These are phyloP conservation scores for Sarcophaga variegata DNA, from an alignment of 2,888 invertebrate genomes.

Conservation along the genomic window DNA sequence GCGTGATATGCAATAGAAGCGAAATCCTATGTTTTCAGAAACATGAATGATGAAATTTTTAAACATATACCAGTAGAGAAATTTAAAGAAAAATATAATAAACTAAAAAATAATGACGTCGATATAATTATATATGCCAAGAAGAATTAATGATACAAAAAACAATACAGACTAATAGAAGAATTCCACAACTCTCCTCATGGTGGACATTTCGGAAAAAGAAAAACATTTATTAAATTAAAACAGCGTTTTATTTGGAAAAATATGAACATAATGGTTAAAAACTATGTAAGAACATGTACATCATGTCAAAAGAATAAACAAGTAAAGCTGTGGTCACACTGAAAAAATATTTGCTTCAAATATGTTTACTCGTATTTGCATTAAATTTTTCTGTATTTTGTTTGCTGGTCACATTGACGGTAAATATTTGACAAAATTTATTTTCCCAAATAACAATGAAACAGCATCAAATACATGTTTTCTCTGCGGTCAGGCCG, in stretches of 20 bases:
- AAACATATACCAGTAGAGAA: constrained; percentile 6
- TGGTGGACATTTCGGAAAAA: constrained; percentile 13
- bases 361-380: too few relatives aligned
- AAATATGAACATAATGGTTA: constrained; percentile 24
- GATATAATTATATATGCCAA: constrained; percentile 24
- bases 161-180: constrained; percentile 4
- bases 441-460: too few relatives aligned
- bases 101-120: constrained; percentile 3
- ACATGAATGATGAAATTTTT: not conserved
- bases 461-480: too few relatives aligned
- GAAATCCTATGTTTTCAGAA: not conserved
- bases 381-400: too few relatives aligned
- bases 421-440: too few relatives aligned
- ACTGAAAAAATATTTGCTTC: too few relatives aligned
- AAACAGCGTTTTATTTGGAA: constrained; percentile 12
- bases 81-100: constrained; percentile 22
- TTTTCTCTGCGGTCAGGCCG: too few relatives aligned
- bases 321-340: not conserved
- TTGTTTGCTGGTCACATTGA: too few relatives aligned
- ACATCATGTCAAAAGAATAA: not conserved
- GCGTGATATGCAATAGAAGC: constrained; percentile 5
- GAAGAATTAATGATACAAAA: constrained; percentile 13
- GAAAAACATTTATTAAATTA: constrained; percentile 17
- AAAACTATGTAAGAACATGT: not conserved
- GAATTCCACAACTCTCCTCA: constrained; percentile 19